Base-by-base conservation (phyloP, 2,888 invertebrate genomes). In the Galeopsomyia nigrocyanea region DNA sequence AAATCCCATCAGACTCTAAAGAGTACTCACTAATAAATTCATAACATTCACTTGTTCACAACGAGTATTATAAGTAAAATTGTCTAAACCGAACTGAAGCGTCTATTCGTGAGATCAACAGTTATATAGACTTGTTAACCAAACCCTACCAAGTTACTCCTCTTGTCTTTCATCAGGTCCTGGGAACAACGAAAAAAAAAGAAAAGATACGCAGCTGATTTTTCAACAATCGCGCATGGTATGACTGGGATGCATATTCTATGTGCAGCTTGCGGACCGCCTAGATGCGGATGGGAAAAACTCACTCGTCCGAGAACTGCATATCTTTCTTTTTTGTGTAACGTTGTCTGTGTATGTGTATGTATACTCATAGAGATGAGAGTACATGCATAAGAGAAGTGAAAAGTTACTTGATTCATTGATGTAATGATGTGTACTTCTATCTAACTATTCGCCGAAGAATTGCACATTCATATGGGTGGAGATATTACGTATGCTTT, bases 101-200 rank as follows among this genome's bases (percentile, higher is more conserved):
- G 13, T 2, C 22, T n/a, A 21, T 47, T n/a, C n/a, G 13, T 5
- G 17, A 17, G 47, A 65, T 53, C 60, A 22, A 17, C 21, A 19
- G 51, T 71, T 71, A 71, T 71, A 71, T 71, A 71, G 50, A 31
- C 39, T 64, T 13, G 19, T 10, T 26, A 7, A n/a, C 13, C 17
- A 16, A n/a, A 39, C 26, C 22, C 13, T 31, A n/a, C 51, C 55
- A 65, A 16, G 14, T 14, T 46, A 46, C 19, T 21, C 17, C 26
- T n/a, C 17, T n/a, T 14, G 19, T n/a, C 62, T 71, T 67, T 67
- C 67, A 39, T 22, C 71, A 71, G 9, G 46, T 57, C 71, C 49
- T 67, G 67, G 71, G 71, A 67, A 67, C 14, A n/a, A 55, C 39
- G 16, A 60, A 46, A 57, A 50, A 17, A 22, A n/a, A 17, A 2